phyloP scores from a whole-genome alignment of 2,113 vertebrate species.

The Grallaria varia region DNA sequence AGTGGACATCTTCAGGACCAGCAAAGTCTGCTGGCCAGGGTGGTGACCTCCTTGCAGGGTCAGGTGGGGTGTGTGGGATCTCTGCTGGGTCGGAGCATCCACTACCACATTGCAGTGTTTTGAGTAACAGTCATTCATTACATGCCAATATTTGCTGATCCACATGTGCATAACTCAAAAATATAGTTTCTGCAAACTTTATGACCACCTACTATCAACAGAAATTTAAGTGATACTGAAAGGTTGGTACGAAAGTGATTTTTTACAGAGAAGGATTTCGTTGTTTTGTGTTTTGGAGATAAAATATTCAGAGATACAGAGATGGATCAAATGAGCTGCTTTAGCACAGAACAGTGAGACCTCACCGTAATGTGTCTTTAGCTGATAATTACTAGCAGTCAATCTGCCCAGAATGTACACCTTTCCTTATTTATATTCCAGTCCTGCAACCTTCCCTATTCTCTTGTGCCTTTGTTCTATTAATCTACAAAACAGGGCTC shows the following conservation, averaged over 20 bases:
- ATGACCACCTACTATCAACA: not conserved
- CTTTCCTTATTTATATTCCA: constrained; percentile 77
- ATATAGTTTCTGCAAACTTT: not conserved
- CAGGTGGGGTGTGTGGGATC: not conserved
- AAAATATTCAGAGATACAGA: not conserved
- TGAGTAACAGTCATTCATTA: not conserved
- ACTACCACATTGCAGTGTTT: not conserved
- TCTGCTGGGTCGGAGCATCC: not conserved
- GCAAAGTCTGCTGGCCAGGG: not conserved
- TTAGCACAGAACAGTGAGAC: not conserved
- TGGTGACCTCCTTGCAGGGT: not conserved
- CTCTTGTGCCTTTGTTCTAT: constrained; percentile 75
- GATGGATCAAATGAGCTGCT: not conserved
- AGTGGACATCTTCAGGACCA: not conserved
- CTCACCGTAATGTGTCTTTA: not conserved
- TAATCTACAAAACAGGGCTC: constrained; percentile 77
- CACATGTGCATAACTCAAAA: not conserved
- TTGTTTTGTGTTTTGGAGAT: not conserved
- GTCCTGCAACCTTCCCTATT: constrained; percentile 57
- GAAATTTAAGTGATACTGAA: not conserved
- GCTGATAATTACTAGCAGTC: constrained; percentile 12
- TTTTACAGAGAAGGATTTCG: not conserved
- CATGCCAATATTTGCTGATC: not conserved
- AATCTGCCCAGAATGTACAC: constrained; percentile 46
- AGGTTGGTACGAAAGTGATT: not conserved